Conservation (phyloP, 2,888 invertebrate genomes). For the Caenorhabditis parvicauda region DNA sequence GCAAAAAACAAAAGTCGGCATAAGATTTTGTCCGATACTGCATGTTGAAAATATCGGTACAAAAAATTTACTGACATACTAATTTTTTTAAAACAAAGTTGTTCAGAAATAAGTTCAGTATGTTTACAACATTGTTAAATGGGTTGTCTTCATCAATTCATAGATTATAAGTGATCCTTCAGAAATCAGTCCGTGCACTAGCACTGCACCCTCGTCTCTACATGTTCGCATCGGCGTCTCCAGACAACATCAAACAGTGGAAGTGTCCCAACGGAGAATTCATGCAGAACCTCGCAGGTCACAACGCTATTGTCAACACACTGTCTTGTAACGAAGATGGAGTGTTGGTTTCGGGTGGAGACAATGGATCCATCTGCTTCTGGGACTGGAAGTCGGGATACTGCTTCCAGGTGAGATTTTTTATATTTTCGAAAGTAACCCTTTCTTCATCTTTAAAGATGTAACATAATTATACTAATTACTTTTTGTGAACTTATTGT, state of each 20-base stretch:
- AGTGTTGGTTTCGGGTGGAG: conserved; percentile 91
- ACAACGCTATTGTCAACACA: conserved; percentile 95
- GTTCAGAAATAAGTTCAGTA: too few species aligned
- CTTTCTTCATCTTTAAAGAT: not conserved
- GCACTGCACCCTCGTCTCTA: conserved; percentile 70
- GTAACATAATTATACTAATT: not conserved
- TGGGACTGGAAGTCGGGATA: conserved; percentile 99
- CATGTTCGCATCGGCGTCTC: conserved; percentile 95
- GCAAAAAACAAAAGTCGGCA: too few species aligned
- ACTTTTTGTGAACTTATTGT: not conserved
- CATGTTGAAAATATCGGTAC: too few species aligned
- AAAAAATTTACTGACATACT: too few species aligned
- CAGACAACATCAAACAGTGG: conserved; percentile 99
- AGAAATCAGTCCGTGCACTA: conserved; percentile 72
- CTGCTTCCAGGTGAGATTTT: conserved; percentile 77
- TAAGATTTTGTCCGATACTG: too few species aligned
- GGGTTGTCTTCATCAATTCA: too few species aligned
- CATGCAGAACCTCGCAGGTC: conserved; percentile 78
- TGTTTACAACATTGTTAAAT: too few species aligned
- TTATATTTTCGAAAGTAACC: not conserved
- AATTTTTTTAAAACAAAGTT: too few species aligned
- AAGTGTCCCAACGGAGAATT: conserved; percentile 95
- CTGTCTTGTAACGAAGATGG: conserved; percentile 91
- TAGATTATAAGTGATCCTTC: not conserved
- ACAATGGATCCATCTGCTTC: conserved; percentile 92